These are phyloP conservation scores for Smithornis capensis DNA, from an alignment of 2,113 vertebrate genomes.

Conservation along the genomic window DNA sequence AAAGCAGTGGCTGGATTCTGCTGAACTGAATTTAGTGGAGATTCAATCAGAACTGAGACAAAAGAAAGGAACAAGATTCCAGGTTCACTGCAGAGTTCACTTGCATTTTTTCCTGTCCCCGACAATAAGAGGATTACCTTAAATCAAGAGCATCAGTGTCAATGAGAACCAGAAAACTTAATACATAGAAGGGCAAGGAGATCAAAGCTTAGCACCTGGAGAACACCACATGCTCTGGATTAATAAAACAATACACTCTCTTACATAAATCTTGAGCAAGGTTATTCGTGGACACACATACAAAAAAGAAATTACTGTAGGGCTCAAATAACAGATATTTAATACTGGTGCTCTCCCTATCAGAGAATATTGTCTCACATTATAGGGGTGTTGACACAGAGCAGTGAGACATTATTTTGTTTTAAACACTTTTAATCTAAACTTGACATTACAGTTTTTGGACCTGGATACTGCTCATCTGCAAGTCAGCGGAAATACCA, in stretches of 20 bases:
- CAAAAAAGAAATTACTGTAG: slow-evolving; percentile 70
- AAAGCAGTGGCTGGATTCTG: slow-evolving; percentile 62
- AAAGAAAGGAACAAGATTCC: slow-evolving; percentile 48
- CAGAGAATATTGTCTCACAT: slow-evolving; percentile 40
- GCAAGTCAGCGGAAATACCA: slow-evolving; percentile 91
- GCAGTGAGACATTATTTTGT: slow-evolving; percentile 79
- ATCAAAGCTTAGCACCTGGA: slow-evolving; percentile 82
- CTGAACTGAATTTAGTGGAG: slow-evolving; percentile 43
- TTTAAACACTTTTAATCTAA: slow-evolving; percentile 80
- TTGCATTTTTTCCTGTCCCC: slow-evolving; percentile 35
- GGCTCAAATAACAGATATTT: slow-evolving; percentile 72
- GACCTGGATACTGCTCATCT: slow-evolving; percentile 84
- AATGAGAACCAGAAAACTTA: slow-evolving; percentile 71
- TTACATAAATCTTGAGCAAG: slow-evolving; percentile 74
- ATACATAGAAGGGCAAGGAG: slow-evolving; percentile 64
- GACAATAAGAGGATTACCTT: slow-evolving; percentile 60
- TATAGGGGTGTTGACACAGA: slow-evolving; percentile 76
- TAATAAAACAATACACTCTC: slow-evolving; percentile 73
- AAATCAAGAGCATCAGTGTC: slow-evolving; percentile 76
- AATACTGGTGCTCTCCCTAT: slow-evolving; percentile 59
- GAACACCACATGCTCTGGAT: slow-evolving; percentile 73
- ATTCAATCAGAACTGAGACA: slow-evolving; percentile 52
- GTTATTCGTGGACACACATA: slow-evolving; percentile 59
- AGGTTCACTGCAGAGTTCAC: slow-evolving; percentile 62
- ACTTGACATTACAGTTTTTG: slow-evolving; percentile 83